Conservation (phyloP, 2,113 vertebrate species). For the Choloepus hoffmanni region DNA sequence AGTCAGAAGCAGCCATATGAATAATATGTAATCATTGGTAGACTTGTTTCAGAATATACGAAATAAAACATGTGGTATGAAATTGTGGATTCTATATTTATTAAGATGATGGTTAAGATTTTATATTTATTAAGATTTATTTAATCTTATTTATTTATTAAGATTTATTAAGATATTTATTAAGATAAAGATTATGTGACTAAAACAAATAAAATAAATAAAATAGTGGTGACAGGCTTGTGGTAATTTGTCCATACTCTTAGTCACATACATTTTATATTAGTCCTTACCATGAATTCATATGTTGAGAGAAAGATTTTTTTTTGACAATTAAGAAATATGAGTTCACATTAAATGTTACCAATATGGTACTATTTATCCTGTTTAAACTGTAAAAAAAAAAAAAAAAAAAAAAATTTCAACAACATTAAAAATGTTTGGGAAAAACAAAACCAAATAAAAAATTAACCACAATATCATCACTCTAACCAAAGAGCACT, state of each 20-base stretch:
- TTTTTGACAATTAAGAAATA: background rate
- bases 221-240: background rate
- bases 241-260: background rate
- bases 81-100: background rate
- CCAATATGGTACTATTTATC: background rate
- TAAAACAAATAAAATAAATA: background rate
- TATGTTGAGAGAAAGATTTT: background rate
- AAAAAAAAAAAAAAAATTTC: background rate
- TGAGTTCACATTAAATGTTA: background rate
- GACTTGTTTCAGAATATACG: constrained; percentile 8
- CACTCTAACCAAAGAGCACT: background rate
- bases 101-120: no score
- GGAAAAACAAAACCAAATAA: no score
- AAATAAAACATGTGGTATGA: background rate
- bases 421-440: background rate
- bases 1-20: background rate
- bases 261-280: background rate
- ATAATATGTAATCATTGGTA: background rate
- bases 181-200: background rate
- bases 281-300: background rate
- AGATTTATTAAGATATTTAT: no score
- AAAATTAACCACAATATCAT: background rate
- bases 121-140: no score
- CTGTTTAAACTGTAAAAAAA: background rate
- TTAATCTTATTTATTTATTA: no score